Percentiles rank a stretch among this genome's conserved stretches.
phyloP scores from a whole-genome alignment of 2,113 vertebrate genomes.

The Morphnarchus princeps region DNA sequence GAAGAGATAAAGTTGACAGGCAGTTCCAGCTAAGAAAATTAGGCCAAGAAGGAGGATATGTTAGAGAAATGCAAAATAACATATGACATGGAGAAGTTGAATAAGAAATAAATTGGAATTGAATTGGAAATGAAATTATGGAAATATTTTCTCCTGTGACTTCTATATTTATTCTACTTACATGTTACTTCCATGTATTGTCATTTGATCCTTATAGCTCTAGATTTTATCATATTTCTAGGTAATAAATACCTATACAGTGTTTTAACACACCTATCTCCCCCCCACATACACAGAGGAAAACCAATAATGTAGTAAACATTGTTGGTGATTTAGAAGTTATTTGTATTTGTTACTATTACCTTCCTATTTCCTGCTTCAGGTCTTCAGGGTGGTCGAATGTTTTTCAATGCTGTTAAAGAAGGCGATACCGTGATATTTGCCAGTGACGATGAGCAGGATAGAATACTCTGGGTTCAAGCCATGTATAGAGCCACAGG shows the following conservation, averaged over 20 bases:
- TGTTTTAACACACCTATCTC: background rate
- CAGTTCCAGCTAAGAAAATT: background rate
- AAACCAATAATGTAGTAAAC: background rate
- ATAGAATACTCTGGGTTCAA: conserved; percentile 92
- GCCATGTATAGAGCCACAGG: conserved; percentile 97
- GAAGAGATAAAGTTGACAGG: background rate
- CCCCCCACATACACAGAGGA: background rate
- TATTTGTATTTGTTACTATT: background rate
- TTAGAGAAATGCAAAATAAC: background rate
- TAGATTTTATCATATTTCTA: background rate
- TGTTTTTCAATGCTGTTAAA: conserved; percentile 94
- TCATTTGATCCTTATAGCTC: background rate
- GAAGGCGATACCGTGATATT: conserved; percentile 94
- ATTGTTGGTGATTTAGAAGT: background rate
- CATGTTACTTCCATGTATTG: background rate
- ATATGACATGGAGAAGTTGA: background rate
- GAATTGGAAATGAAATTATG: background rate
- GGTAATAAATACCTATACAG: background rate
- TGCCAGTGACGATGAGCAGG: conserved; percentile 92
- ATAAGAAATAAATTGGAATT: background rate
- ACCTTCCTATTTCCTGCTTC: conserved; percentile 1
- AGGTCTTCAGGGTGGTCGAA: conserved; percentile 90
- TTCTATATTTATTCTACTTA: background rate
- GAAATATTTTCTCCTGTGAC: background rate
- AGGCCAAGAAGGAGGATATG: background rate